These are phyloP conservation scores for Cervus canadensis DNA, from an alignment of 2,113 vertebrate species.

Conservation along the genomic window DNA sequence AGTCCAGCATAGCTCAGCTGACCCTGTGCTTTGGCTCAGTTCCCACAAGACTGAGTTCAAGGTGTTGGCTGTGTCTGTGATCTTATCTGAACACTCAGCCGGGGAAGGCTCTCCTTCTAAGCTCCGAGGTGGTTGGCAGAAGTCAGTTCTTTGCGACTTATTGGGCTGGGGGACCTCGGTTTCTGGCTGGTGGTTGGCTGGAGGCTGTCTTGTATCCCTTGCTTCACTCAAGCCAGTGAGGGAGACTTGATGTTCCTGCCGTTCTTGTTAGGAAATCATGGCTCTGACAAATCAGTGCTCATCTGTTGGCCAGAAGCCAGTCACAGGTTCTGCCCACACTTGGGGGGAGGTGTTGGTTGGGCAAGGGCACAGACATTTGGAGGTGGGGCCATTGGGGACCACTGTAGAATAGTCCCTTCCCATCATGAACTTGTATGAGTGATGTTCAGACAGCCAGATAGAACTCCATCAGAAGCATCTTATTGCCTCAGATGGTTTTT, in stretches of 20 bases:
- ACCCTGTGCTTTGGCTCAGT: background rate
- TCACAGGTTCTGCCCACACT: background rate
- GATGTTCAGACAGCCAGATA: background rate
- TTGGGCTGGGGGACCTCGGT: background rate
- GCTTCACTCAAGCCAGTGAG: background rate
- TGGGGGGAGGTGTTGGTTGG: background rate
- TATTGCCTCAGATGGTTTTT: background rate
- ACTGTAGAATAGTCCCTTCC: background rate
- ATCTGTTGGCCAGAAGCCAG: background rate
- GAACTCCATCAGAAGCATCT: background rate
- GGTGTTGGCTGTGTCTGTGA: background rate
- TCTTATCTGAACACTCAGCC: background rate
- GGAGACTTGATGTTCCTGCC: background rate
- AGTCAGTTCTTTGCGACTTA: background rate
- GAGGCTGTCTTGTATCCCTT: background rate
- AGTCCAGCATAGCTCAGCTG: background rate
- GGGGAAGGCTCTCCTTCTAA: background rate
- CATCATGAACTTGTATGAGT: background rate
- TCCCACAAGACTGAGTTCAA: background rate
- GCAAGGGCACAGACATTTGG: background rate
- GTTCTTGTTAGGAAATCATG: background rate
- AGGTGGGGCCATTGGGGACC: background rate
- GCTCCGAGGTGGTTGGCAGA: background rate
- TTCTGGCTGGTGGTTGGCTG: background rate
- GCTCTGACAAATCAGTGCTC: background rate